phyloP scores from a whole-genome alignment of 2,888 invertebrate species.

The Zygogramma bicolorata region DNA sequence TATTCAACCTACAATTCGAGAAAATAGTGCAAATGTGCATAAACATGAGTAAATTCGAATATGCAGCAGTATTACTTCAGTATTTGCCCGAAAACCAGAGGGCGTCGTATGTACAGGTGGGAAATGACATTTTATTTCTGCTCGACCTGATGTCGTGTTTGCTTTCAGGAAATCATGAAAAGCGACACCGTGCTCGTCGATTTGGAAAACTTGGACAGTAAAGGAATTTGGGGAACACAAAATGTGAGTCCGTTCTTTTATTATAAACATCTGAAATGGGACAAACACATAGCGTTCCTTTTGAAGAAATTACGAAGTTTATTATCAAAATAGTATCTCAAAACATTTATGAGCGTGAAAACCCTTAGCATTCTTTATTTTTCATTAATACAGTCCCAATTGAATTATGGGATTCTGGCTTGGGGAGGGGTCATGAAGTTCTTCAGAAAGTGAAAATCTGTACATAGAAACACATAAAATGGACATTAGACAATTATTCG shows the following conservation, averaged over 20 bases:
- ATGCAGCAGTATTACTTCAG: conserved; percentile 55
- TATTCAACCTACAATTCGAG: conserved; percentile 55
- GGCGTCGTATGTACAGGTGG: conserved; percentile 41
- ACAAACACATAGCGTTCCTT: too few relatives aligned
- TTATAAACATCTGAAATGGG: not conserved
- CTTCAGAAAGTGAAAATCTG: too few relatives aligned
- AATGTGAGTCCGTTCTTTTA: conserved; percentile 22
- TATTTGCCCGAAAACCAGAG: conserved; percentile 51
- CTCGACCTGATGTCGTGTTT: not conserved
- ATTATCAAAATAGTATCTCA: too few relatives aligned
- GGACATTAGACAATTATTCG: too few relatives aligned
- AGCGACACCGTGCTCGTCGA: not conserved
- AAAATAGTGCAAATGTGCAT: conserved; percentile 52
- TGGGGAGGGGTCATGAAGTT: too few relatives aligned
- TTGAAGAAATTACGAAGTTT: too few relatives aligned
- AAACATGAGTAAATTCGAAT: conserved; percentile 46
- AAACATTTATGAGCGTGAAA: too few relatives aligned
- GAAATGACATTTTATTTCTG: not conserved
- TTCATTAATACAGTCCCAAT: too few relatives aligned
- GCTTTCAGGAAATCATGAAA: conserved; percentile 21
- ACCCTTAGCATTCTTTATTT: too few relatives aligned
- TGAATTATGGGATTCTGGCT: too few relatives aligned
- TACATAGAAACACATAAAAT: too few relatives aligned
- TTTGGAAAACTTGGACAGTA: conserved; percentile 24
- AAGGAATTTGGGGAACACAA: conserved; percentile 29